These are phyloP conservation scores for Dryomyza anilis DNA, from an alignment of 2,888 invertebrate species.

Conservation along the genomic window DNA sequence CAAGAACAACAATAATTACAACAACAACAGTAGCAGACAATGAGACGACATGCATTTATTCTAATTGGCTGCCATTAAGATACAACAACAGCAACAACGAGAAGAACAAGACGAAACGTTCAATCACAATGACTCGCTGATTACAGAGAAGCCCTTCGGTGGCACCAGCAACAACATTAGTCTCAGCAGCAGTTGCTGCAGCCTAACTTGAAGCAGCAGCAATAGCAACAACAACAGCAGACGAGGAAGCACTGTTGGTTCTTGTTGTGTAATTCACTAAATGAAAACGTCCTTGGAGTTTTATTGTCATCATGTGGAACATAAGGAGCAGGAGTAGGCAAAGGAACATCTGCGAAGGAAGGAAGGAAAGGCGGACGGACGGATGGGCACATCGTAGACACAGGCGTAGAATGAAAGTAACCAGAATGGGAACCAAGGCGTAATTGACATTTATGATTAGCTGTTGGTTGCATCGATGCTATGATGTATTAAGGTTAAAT, in stretches of 20 bases:
- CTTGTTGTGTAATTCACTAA: no score
- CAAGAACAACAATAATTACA: slow-evolving; percentile 23
- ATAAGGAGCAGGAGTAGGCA: neutral
- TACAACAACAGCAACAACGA: neutral
- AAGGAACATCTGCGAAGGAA: neutral
- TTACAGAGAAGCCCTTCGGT: neutral
- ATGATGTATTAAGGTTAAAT: no score
- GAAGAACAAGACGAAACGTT: slow-evolving; percentile 37
- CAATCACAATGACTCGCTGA: neutral
- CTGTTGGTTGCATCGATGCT: no score
- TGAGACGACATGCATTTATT: slow-evolving; percentile 43
- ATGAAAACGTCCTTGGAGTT: neutral
- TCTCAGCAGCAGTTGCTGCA: neutral
- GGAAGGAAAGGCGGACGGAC: neutral
- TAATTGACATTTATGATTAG: slow-evolving; percentile 24
- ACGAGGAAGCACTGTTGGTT: no score
- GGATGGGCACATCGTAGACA: neutral
- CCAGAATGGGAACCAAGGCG: neutral
- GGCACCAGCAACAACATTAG: neutral
- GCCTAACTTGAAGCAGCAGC: slow-evolving; percentile 2
- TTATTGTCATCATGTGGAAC: neutral
- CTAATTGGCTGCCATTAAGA: slow-evolving; percentile 48
- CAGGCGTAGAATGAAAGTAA: neutral
- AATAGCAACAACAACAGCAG: neutral
- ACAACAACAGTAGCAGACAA: slow-evolving; percentile 19